These are phyloP conservation scores for Halictus quadricinctus DNA, from an alignment of 2,888 invertebrate species.

Conservation along the genomic window DNA sequence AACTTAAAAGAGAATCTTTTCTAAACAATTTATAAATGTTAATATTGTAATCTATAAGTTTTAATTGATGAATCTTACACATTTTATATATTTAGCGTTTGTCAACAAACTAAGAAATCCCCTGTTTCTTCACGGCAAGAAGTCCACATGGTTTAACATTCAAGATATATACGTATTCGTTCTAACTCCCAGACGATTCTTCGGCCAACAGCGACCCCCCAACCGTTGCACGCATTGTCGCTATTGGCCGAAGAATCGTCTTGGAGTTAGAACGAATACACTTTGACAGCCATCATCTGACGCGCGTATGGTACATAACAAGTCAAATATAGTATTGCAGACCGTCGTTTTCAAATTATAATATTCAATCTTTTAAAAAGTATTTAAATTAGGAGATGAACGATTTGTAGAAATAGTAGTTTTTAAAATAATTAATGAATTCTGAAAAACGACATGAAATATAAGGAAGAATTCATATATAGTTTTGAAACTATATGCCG, in stretches of 20 bases:
- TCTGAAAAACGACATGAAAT: not conserved
- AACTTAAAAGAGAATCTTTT: not conserved
- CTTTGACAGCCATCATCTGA: too few relatives aligned
- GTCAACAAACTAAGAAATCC: constrained; percentile 2
- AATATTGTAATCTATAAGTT: constrained; percentile 7
- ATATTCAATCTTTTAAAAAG: not conserved
- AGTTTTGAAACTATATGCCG: too few relatives aligned
- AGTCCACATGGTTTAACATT: not conserved
- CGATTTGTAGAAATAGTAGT: not conserved
- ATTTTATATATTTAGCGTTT: constrained; percentile 20
- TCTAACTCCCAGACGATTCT: not conserved
- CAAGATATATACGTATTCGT: not conserved
- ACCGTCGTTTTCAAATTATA: not conserved
- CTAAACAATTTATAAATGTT: constrained; percentile 5
- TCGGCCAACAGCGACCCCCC: not conserved
- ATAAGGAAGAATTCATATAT: not conserved
- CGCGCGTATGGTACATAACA: too few relatives aligned
- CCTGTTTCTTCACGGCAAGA: not conserved
- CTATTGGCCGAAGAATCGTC: not conserved
- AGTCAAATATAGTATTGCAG: not conserved
- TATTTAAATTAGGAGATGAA: not conserved
- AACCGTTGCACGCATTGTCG: too few relatives aligned
- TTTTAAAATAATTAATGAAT: not conserved
- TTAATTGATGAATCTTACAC: constrained; percentile 45
- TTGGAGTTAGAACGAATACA: too few relatives aligned